These are phyloP conservation scores for Thalpophila matura DNA, from an alignment of 2,888 invertebrate species.

Conservation along the genomic window DNA sequence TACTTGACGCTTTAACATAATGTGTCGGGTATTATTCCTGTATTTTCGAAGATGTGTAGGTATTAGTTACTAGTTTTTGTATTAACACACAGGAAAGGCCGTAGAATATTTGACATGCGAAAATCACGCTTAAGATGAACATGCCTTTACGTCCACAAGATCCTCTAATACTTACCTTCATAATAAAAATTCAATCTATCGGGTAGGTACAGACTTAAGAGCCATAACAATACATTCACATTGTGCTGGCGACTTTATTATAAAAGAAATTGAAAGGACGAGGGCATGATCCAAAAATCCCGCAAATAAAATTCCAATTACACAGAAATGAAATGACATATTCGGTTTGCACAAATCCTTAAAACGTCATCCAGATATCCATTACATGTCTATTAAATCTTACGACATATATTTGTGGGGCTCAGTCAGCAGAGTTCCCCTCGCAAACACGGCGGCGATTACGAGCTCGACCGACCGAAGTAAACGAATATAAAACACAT, in stretches of 20 bases:
- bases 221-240: slow-evolving; percentile 40
- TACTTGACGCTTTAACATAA: slow-evolving; percentile 52
- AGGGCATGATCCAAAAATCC: slow-evolving; percentile 86
- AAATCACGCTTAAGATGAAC: neutral
- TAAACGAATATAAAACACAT: slow-evolving; percentile 91
- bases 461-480: slow-evolving; percentile 88
- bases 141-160: neutral
- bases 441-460: slow-evolving; percentile 90
- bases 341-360: slow-evolving; percentile 91
- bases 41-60: slow-evolving; percentile 1
- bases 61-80: too few species aligned
- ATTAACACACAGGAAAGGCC: too few species aligned
- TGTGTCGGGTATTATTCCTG: slow-evolving; percentile 6
- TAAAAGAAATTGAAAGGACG: slow-evolving; percentile 68
- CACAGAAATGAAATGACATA: slow-evolving; percentile 88
- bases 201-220: neutral
- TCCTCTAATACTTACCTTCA: neutral
- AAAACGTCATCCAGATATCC: slow-evolving; percentile 91
- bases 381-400: slow-evolving; percentile 91
- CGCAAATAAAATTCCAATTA: slow-evolving; percentile 89
- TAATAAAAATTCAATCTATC: slow-evolving; percentile 1
- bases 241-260: slow-evolving; percentile 46
- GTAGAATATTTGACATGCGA: too few species aligned
- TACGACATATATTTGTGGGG: slow-evolving; percentile 91
- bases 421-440: slow-evolving; percentile 88